A percentile compares a stretch with the other conserved stretches of the same genome.
phyloP scores from a whole-genome alignment of 2,113 vertebrate species.

The Salvelinus sp. region DNA sequence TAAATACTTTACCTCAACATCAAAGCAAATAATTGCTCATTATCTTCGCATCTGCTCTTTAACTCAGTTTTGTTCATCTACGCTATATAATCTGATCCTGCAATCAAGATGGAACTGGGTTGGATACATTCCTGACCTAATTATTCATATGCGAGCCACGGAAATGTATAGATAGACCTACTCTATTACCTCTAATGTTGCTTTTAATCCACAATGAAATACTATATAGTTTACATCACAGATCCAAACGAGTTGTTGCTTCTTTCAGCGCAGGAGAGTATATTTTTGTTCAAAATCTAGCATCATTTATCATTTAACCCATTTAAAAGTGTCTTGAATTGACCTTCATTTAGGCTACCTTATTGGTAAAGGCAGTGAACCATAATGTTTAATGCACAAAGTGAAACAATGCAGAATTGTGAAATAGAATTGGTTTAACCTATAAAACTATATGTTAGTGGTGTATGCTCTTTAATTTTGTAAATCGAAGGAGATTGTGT shows the following conservation, averaged over 20 bases:
- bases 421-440: neutral
- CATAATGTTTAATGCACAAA: neutral
- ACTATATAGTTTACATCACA: neutral
- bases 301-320: neutral
- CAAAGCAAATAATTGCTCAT: slow-evolving; percentile 49
- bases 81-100: slow-evolving; percentile 56
- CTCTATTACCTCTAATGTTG: slow-evolving; percentile 4
- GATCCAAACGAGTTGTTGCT: neutral
- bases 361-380: neutral
- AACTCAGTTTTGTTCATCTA: slow-evolving; percentile 52
- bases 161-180: slow-evolving; percentile 20
- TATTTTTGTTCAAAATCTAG: neutral
- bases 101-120: slow-evolving; percentile 49
- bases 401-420: too few species aligned
- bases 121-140: slow-evolving; percentile 62
- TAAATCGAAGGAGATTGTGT: slow-evolving; percentile 67
- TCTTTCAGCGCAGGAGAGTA: neutral
- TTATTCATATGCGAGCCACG: slow-evolving; percentile 54
- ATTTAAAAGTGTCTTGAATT: neutral
- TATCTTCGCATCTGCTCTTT: slow-evolving; percentile 55
- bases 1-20: slow-evolving; percentile 13
- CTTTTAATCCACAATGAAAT: slow-evolving; percentile 25
- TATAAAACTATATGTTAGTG: neutral
- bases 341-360: neutral
- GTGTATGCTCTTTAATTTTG: slow-evolving; percentile 58